A percentile compares a stretch with the other conserved stretches of the same genome.
phyloP scores from a whole-genome alignment of 2,888 invertebrate genomes.

The Linnaemya vulpina region DNA sequence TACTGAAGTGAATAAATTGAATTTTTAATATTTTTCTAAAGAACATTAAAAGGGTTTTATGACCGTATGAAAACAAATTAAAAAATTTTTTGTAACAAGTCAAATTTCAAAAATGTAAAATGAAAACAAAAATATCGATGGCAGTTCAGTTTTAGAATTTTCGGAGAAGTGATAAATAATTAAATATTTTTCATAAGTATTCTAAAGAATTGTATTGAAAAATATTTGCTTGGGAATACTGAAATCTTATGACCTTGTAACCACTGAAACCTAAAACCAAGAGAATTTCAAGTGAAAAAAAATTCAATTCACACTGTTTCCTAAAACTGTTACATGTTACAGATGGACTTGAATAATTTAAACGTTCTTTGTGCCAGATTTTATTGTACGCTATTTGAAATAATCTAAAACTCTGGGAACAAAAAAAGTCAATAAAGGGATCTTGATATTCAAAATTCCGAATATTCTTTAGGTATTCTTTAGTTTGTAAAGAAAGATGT shows the following conservation, averaged over 20 bases:
- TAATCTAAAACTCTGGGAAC: too few species aligned
- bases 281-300: too few species aligned
- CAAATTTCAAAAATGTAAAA: not conserved
- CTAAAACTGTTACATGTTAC: too few species aligned
- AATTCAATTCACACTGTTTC: too few species aligned
- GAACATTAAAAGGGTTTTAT: conserved; percentile 4
- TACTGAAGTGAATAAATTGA: conserved; percentile 2
- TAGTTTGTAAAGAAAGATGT: too few species aligned
- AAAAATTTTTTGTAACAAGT: conserved; percentile 9
- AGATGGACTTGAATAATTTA: too few species aligned
- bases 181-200: not conserved
- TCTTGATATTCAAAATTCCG: too few species aligned
- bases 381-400: too few species aligned
- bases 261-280: not conserved
- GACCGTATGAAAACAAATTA: not conserved
- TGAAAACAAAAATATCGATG: conserved; percentile 3
- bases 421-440: too few species aligned
- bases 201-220: conserved; percentile 22
- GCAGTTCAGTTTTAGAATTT: conserved; percentile 27
- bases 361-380: too few species aligned
- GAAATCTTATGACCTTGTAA: not conserved
- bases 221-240: conserved; percentile 10
- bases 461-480: too few species aligned
- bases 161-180: not conserved
- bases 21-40: not conserved